Percentiles rank a stretch among this genome's conserved stretches.
Conservation (phyloP, 2,888 invertebrate species). For the Aplocera efformata region DNA sequence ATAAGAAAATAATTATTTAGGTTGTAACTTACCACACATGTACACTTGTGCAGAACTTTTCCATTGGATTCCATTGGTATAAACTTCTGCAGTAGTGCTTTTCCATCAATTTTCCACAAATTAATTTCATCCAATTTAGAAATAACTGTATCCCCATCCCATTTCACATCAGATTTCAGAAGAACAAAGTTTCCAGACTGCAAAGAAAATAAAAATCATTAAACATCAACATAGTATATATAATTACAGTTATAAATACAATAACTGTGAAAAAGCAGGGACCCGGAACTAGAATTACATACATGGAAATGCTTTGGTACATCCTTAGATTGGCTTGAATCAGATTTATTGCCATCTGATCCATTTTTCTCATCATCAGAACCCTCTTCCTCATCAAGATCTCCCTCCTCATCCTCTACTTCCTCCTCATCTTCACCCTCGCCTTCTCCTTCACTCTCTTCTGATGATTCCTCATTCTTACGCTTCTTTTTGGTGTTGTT, state of each 20-base stretch:
- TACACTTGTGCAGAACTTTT: conserved; percentile 80
- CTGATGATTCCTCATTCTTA: conserved; percentile 63
- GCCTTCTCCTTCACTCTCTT: conserved; percentile 67
- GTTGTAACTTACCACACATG: conserved; percentile 81
- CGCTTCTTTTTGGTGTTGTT: conserved; percentile 74
- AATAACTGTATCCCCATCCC: conserved; percentile 78
- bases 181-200: conserved; percentile 85
- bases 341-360: conserved; percentile 76
- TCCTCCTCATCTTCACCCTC: conserved; percentile 67
- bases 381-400: conserved; percentile 73
- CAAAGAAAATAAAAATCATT: conserved; percentile 28
- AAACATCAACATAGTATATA: neutral
- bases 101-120: conserved; percentile 86
- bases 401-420: conserved; percentile 70
- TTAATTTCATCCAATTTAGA: conserved; percentile 80
- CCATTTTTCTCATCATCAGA: conserved; percentile 78
- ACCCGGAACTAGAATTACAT: conserved; percentile 29
- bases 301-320: conserved; percentile 80
- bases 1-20: no score
- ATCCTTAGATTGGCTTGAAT: conserved; percentile 78
- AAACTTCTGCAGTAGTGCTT: conserved; percentile 84
- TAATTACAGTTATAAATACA: no score
- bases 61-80: conserved; percentile 82
- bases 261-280: no score
- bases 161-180: conserved; percentile 82